phyloP scores from a whole-genome alignment of 1,140 invertebrate genomes.

The Bombus confusus region DNA sequence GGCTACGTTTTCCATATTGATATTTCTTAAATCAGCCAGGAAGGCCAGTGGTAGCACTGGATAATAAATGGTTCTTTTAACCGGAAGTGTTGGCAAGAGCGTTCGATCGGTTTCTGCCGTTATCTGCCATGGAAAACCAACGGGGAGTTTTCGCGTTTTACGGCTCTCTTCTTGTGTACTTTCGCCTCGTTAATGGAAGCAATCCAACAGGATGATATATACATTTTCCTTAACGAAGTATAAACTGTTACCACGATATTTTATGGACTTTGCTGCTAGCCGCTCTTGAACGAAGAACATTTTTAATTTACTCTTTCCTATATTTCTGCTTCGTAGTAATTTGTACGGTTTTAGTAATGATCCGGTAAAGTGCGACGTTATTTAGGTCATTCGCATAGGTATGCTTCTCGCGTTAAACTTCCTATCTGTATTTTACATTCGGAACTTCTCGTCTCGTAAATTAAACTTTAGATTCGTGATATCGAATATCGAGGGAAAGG shows the following conservation, averaged over 20 bases:
- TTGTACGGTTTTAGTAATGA: slow-evolving; percentile 5
- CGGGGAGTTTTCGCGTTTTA: neutral
- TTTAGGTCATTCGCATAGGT: neutral
- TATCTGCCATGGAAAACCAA: slow-evolving; percentile 4
- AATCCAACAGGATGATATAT: neutral
- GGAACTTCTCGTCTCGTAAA: neutral
- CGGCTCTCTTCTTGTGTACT: neutral
- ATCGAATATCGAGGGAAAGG: neutral
- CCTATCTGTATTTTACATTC: neutral
- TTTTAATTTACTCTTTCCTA: neutral
- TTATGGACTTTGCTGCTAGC: neutral
- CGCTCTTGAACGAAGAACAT: neutral
- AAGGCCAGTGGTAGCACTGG: neutral
- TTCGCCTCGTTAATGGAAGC: neutral
- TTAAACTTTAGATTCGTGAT: neutral
- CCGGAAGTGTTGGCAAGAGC: slow-evolving; percentile 7
- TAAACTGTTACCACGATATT: neutral
- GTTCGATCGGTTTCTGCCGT: slow-evolving; percentile 19
- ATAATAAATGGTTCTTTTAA: neutral
- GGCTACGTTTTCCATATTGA: neutral
- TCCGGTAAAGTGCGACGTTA: neutral
- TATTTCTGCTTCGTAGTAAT: slow-evolving; percentile 1
- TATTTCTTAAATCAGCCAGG: neutral
- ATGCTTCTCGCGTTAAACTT: neutral
- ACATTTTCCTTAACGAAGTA: slow-evolving; percentile 16